Percentiles rank a stretch among this genome's conserved stretches.
These are phyloP conservation scores for Lycopodina hypogea DNA, from an alignment of 37 sponge, comb jelly and placozoan species.

Conservation along the genomic window DNA sequence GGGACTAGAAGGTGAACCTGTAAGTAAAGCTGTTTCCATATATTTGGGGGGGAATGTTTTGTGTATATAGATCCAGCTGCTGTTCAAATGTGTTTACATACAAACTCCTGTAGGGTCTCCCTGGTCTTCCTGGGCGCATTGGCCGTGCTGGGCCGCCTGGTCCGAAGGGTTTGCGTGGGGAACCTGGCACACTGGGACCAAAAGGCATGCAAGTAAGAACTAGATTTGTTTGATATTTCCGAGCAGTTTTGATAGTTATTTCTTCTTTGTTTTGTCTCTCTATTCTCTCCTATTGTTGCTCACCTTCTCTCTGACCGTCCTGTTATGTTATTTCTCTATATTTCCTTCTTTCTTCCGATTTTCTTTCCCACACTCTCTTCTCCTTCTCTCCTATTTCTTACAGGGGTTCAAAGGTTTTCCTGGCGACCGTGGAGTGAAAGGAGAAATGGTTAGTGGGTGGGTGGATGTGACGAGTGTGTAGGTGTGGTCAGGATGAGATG, in stretches of 20 bases:
- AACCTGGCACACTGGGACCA: constrained; percentile 5
- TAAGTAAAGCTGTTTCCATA: constrained; percentile 18
- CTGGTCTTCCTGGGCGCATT: constrained; percentile 26
- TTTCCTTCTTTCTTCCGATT: no score
- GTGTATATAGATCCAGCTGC: no score
- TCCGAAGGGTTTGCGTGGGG: background rate
- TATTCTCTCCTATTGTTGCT: no score
- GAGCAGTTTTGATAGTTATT: no score
- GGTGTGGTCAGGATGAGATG: no score
- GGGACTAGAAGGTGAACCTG: constrained; percentile 52
- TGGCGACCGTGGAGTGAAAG: constrained; percentile 38
- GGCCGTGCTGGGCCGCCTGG: constrained; percentile 30
- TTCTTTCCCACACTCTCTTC: no score
- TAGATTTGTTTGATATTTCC: background rate
- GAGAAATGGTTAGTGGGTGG: constrained; percentile 32
- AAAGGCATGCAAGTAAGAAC: constrained; percentile 17
- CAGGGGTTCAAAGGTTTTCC: constrained; percentile 48
- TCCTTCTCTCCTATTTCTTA: background rate
- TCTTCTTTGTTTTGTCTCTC: no score
- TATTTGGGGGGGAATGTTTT: no score
- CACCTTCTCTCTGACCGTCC: no score
- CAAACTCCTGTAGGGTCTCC: constrained; percentile 35
- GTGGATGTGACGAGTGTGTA: background rate
- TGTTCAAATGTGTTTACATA: no score
- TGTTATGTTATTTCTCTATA: no score